Evolutionary conservation across 2,113 vertebrate genomes (phyloP), one percentile per base, ranked within the genome.

Genomic region (Megatriorchis doriae): DNA sequence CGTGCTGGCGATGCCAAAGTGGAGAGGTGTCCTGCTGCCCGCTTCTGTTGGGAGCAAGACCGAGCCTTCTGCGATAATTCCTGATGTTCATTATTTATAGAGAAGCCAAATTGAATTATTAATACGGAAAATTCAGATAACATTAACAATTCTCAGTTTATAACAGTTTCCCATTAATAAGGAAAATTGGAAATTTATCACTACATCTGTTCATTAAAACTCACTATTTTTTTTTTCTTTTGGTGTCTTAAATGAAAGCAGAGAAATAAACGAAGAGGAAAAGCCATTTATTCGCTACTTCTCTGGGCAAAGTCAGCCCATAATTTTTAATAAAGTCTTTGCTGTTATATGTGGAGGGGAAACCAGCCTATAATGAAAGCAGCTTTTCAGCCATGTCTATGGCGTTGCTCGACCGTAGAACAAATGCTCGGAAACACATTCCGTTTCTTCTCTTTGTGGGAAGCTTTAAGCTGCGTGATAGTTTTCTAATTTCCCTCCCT

Each of bases 121-220:
- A 96, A 96, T 95, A 92, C 3, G 1, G 59, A 92, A 94, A 95
- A 94, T 97, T 91, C 93, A 97, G 96, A 96, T 96, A 97, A 93
- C 91, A 38, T 90, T 94, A 88, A 92, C 90, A 92, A 83, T 90
- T 86, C 95, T 94, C 63, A 32, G 88, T 96, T 97, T 94, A 72
- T 88, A 96, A 93, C 82, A 48, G 90, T 77, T 96, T 93, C 95
- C 93, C 95, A 95, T 97, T 97, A 97, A 96, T 96, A 97, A 91
- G 79, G 96, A 88, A 97, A 97, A 97, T 97, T 96, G 96, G 96
- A 97, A 97, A 97, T 96, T 97, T 97, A 97, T 97, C 97, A 86
- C 88, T 83, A 65, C 88, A 97, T 97, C 97, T 96, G 70, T 75
- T 96, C 96, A 96, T 97, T 97, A 97, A 96, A 96, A 93, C 66